Conservation (phyloP, 2,797 vertebrate species). For the Gouania willdenowi region DNA sequence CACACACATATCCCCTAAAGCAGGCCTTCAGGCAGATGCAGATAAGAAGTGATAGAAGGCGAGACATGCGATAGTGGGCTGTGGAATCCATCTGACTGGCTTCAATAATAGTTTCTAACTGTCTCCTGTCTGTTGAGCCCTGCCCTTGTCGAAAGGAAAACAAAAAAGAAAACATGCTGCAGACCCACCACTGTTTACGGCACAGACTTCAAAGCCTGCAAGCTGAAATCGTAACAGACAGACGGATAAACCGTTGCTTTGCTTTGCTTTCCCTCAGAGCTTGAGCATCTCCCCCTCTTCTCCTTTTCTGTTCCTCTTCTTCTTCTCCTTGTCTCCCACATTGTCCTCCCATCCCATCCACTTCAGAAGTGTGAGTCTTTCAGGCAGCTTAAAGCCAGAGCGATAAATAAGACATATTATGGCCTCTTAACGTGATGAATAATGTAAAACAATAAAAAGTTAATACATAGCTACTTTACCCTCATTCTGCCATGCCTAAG, state of each 20-base stretch:
- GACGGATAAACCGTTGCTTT: constrained; percentile 68
- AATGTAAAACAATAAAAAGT: constrained; percentile 79
- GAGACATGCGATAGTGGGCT: constrained; percentile 51
- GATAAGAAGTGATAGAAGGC: constrained; percentile 47
- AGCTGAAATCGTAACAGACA: constrained; percentile 58
- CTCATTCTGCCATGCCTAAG: constrained; percentile 73
- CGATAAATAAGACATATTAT: constrained; percentile 78
- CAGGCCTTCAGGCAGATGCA: constrained; percentile 54
- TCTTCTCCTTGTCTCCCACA: constrained; percentile 5
- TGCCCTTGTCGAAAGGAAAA: constrained; percentile 36
- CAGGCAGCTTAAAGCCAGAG: constrained; percentile 49
- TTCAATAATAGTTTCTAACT: constrained; percentile 44
- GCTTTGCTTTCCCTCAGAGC: constrained; percentile 43
- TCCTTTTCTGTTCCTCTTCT: neutral
- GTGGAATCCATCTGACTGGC: constrained; percentile 41
- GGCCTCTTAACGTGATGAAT: constrained; percentile 77
- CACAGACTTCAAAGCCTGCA: constrained; percentile 61
- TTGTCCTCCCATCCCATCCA: constrained; percentile 29
- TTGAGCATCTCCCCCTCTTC: neutral
- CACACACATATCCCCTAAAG: constrained; percentile 33
- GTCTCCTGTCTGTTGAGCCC: constrained; percentile 42
- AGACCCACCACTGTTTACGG: constrained; percentile 51
- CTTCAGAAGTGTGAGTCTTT: constrained; percentile 43
- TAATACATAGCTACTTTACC: constrained; percentile 77
- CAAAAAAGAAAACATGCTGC: neutral